phyloP scores from a whole-genome alignment of 2,888 invertebrate genomes.

The Drosophila phalerata region DNA sequence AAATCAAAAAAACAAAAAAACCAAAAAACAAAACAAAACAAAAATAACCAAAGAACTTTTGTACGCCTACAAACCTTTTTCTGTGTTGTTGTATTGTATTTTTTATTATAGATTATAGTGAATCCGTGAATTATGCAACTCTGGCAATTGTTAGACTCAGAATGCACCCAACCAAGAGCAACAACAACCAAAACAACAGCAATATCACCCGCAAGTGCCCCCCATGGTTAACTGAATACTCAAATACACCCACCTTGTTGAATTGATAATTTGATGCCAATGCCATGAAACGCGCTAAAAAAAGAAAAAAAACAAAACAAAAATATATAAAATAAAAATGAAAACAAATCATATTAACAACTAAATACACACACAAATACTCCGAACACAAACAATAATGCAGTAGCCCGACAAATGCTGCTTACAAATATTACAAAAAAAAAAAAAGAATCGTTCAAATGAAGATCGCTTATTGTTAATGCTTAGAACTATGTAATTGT shows the following conservation, averaged over 20 bases:
- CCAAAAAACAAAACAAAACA: slow-evolving; percentile 19
- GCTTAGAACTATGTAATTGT: slow-evolving; percentile 28
- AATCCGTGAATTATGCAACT: slow-evolving; percentile 81
- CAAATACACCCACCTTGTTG: slow-evolving; percentile 64
- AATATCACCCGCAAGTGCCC: slow-evolving; percentile 69
- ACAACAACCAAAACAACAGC: slow-evolving; percentile 54
- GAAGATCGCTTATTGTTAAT: slow-evolving; percentile 39
- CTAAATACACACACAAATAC: slow-evolving; percentile 22
- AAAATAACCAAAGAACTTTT: slow-evolving; percentile 44
- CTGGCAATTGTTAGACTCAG: slow-evolving; percentile 77
- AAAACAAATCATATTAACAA: slow-evolving; percentile 28
- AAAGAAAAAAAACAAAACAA: slow-evolving; percentile 5
- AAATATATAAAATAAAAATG: slow-evolving; percentile 5
- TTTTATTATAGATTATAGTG: slow-evolving; percentile 80
- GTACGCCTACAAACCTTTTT: slow-evolving; percentile 66
- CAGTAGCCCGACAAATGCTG: slow-evolving; percentile 71
- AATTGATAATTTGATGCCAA: slow-evolving; percentile 60
- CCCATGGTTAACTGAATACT: slow-evolving; percentile 50
- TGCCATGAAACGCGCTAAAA: slow-evolving; percentile 41
- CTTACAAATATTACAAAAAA: slow-evolving; percentile 8
- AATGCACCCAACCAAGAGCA: slow-evolving; percentile 71
- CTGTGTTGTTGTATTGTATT: slow-evolving; percentile 72
- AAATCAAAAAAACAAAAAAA: slow-evolving; percentile 15
- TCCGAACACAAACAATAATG: slow-evolving; percentile 31
- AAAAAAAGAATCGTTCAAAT: background rate